These are phyloP conservation scores for Pocota personata DNA, from an alignment of 2,888 invertebrate species.

Conservation along the genomic window DNA sequence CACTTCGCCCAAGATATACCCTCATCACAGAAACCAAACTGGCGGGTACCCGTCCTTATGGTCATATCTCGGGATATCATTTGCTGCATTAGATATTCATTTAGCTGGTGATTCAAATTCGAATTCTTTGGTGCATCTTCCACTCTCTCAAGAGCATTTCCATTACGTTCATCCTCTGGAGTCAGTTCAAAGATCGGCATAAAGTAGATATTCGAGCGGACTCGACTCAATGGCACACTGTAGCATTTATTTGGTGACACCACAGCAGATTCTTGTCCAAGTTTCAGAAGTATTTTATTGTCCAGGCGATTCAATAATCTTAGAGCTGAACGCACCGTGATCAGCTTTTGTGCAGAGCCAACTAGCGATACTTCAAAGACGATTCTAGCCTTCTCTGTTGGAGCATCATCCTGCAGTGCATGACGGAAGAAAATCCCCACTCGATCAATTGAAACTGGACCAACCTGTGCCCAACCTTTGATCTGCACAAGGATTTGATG, in stretches of 20 bases:
- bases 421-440: constrained; percentile 97
- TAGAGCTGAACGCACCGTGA: constrained; percentile 94
- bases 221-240: constrained; percentile 91
- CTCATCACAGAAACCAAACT: constrained; percentile 79
- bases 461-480: constrained; percentile 93
- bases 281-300: constrained; percentile 88
- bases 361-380: constrained; percentile 96
- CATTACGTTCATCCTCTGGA: constrained; percentile 61
- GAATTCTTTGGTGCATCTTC: constrained; percentile 43
- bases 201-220: constrained; percentile 89
- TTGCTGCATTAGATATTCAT: constrained; percentile 47
- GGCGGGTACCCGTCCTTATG: constrained; percentile 70
- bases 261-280: constrained; percentile 84
- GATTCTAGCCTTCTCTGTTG: constrained; percentile 87
- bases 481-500: constrained; percentile 95
- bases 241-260: constrained; percentile 85
- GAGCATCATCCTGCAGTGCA: constrained; percentile 81
- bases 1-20: constrained; percentile 80
- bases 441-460: constrained; percentile 96
- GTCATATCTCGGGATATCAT: constrained; percentile 13
- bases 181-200: constrained; percentile 85
- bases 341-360: constrained; percentile 95
- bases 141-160: constrained; percentile 40
- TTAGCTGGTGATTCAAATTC: constrained; percentile 56
- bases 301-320: constrained; percentile 90